Evolutionary conservation across 2,113 vertebrate species (phyloP).

Genomic region (Anarhynchus alexandrinus): DNA sequence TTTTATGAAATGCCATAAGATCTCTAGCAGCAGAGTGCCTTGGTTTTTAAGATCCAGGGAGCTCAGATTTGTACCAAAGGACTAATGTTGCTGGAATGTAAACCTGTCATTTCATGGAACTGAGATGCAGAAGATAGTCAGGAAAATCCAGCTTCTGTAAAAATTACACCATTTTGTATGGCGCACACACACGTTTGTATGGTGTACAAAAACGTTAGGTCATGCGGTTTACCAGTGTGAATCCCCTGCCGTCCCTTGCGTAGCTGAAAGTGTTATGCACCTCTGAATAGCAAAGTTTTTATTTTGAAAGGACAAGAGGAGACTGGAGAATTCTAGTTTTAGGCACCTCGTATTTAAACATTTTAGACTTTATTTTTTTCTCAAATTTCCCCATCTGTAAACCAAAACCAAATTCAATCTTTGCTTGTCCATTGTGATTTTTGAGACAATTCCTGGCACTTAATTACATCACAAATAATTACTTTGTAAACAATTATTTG

Average conservation of each 20-base stretch:
- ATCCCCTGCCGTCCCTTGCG: not conserved
- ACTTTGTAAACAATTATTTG: not conserved
- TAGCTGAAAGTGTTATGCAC: not conserved
- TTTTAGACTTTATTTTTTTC: not conserved
- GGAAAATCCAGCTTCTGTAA: not conserved
- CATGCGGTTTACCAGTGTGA: not conserved
- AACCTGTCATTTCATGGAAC: not conserved
- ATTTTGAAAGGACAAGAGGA: not conserved
- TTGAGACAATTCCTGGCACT: not conserved
- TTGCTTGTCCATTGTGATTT: not conserved
- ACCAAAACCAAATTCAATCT: not conserved
- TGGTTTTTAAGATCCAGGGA: not conserved
- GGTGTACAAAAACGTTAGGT: not conserved
- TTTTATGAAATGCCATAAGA: constrained; percentile 4
- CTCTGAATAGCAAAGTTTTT: not conserved
- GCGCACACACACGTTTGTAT: not conserved
- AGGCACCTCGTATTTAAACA: not conserved
- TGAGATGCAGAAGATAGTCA: not conserved
- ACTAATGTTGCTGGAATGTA: not conserved
- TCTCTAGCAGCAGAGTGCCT: not conserved
- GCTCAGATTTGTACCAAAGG: not conserved
- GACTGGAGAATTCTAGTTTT: not conserved
- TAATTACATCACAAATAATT: not conserved
- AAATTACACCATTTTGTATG: not conserved
- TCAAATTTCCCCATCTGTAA: not conserved